Base-by-base conservation (phyloP, 2,888 invertebrate species). In the Caenorhabditis uteleia region DNA sequence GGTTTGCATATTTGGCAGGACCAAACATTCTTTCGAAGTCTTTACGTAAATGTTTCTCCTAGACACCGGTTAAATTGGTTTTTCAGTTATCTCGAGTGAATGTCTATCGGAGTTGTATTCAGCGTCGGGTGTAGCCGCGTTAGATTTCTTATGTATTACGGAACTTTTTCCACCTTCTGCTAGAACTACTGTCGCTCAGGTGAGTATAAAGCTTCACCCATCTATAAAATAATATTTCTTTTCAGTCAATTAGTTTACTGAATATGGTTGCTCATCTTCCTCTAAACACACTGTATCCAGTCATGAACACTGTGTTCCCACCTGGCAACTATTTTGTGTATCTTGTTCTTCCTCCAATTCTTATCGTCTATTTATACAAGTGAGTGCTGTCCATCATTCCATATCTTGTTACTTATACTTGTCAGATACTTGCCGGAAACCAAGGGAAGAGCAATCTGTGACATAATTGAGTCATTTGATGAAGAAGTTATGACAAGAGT, bases 391-490 rank as follows among this genome's bases (percentile, higher is more conserved):
- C 7, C 5, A 16, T 10, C 2, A 29, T 14, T 23, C 14, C 3
- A 10, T 1, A 47, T 14, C 10, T 23, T 16, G 10, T 23, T 6
- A 18, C 18, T 4, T 12, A 20, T 14, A 8, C 3, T 42, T 26
- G 39, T 48, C 31, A 54, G 60, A 23, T 38, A 60, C 48, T 49
- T 60, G 20, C 60, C 60, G 10, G 60, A 60, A 43, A 60, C 60
- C 10, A 40, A 42, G 20, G 33, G 42, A 27, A 42, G 49, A 7
- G 40, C 54, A 5, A 49, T 60, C 23, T 55, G 36, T 29, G 60
- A 60, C 18, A 60, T 60, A 43, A 50, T 60, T 1, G 48, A 60
- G 21, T 42, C 54, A 1, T 23, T 60, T 18, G 55, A 60, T 23
- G 27, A 55, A 16, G 60, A 54, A 27, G 48, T 60, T 4, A 20